A percentile compares a stretch with the other conserved stretches of the same genome.
Conservation (phyloP, 2,888 invertebrate genomes). For the Polymixis flavicincta region DNA sequence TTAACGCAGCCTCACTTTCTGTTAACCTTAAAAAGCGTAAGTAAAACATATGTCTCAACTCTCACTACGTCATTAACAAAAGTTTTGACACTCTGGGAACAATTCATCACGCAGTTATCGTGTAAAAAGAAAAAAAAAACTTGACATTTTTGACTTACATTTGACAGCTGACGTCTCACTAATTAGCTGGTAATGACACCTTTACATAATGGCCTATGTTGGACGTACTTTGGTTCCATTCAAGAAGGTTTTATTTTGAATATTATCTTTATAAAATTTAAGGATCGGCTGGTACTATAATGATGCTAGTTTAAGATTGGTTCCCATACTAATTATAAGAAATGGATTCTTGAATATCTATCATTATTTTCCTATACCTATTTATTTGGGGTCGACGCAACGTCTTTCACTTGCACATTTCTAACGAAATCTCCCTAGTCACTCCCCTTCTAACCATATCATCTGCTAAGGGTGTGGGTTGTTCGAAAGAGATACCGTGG, state of each 20-base stretch:
- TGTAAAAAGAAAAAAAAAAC: constrained; percentile 49
- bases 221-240: constrained; percentile 9
- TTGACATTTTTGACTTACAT: constrained; percentile 53
- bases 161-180: constrained; percentile 60
- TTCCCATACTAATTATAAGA: not conserved
- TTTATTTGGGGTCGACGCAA: no score
- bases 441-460: no score
- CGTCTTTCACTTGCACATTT: no score
- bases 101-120: constrained; percentile 53
- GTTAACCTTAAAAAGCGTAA: constrained; percentile 27
- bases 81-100: constrained; percentile 42
- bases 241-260: not conserved
- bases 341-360: not conserved
- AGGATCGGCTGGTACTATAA: not conserved
- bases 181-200: constrained; percentile 61
- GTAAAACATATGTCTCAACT: constrained; percentile 40
- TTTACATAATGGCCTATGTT: constrained; percentile 37
- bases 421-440: no score
- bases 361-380: no score
- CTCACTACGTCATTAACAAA: constrained; percentile 32
- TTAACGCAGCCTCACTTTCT: constrained; percentile 10
- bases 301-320: not conserved
- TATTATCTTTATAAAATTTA: not conserved
- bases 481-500: no score
- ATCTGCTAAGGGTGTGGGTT: no score